Evolutionary conservation across 53 echinoderm and acorn worm species (phyloP).

Genomic region (Holothuria scabra): DNA sequence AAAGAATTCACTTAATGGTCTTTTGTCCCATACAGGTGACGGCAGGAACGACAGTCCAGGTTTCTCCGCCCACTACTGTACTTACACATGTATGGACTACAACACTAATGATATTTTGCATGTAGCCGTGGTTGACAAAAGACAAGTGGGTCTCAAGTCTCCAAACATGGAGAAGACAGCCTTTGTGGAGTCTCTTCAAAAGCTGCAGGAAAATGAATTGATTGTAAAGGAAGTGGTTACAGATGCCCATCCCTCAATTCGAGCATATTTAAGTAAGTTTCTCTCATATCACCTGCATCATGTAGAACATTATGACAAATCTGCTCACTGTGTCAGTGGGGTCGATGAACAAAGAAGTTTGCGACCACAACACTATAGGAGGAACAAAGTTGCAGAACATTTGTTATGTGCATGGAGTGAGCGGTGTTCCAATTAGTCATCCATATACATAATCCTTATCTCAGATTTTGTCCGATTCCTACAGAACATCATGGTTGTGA

Average conservation of each 20-base stretch:
- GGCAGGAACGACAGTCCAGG: conserved; percentile 49
- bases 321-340: too few species aligned
- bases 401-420: too few species aligned
- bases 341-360: too few species aligned
- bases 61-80: conserved; percentile 34
- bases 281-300: too few species aligned
- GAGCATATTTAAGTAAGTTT: conserved; percentile 42
- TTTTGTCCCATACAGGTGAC: conserved; percentile 31
- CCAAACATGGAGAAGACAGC: conserved; percentile 35
- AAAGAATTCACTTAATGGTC: background rate
- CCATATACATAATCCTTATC: too few species aligned
- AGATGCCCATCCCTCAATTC: conserved; percentile 48
- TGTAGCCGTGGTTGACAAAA: conserved; percentile 47
- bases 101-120: conserved; percentile 21
- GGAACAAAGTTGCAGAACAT: too few species aligned
- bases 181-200: background rate
- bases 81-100: conserved; percentile 34
- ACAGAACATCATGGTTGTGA: too few species aligned
- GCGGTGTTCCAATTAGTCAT: too few species aligned
- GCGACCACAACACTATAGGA: too few species aligned
- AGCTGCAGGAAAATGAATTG: conserved; percentile 16
- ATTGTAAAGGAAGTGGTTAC: conserved; percentile 39
- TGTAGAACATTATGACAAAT: background rate
- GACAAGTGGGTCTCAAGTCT: conserved; percentile 34
- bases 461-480: too few species aligned